Evolutionary conservation across 2,113 vertebrate species (phyloP), one percentile per base, ranked within the genome.

Genomic region (Amazona guildingii): DNA sequence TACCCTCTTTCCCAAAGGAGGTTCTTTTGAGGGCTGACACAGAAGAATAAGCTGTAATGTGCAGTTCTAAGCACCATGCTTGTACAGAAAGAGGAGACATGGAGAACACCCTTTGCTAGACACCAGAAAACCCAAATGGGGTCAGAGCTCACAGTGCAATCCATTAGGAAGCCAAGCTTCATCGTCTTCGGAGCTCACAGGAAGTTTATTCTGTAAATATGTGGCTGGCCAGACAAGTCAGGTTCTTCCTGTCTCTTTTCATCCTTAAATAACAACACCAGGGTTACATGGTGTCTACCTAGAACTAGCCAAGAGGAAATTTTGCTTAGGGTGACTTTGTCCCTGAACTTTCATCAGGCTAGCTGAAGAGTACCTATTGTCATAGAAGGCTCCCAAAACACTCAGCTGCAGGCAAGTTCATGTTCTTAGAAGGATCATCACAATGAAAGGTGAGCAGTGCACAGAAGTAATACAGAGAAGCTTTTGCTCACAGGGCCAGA

Each of bases 101-200:
- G 27, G 11, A 83, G 15, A 12, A 39, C 21, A 24, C 8, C 11
- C 10, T 37, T 73, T 23, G 17, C 11, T 35, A 59, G 51, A 54
- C 15, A 39, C 15, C 33, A 48, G 43, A 88, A 92, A 83, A 86
- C 33, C 33, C 35, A 68, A 27, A 37, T 15, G 15, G 33, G 7
- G 1, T 17, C 0, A 0, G 3, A 2, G 17, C 4, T 85, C 2
- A 33, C 0, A 1, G 43, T 28, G 41, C 24, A 84, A 59, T 52
- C 20, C 6, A 17, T 59, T 35, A 44, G 27, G 31, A 64, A 75
- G 15, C 20, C 17, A 63, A 16, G 7, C 2, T 76, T 72, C 11
- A 5, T 28, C 68, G 11, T 59, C 43, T 55, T 86, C 15, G 55
- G 39, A 52, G 13, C 6, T 68, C 48, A 75, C 27, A 66, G 41